Conservation (phyloP, 2,888 invertebrate species). For the Homarus gammarus region DNA sequence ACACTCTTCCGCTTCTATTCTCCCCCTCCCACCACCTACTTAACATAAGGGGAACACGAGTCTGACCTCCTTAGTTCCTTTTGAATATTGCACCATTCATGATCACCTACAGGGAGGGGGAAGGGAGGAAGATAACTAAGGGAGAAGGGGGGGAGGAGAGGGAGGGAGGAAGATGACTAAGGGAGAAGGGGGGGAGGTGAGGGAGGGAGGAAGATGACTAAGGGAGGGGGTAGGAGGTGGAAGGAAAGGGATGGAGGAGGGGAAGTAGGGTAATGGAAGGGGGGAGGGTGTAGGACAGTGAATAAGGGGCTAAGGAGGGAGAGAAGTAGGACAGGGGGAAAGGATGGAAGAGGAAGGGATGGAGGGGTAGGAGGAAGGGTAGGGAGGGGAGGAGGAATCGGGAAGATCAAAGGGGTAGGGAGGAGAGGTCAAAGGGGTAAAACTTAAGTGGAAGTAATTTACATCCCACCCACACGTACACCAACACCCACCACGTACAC, state of each 20-base stretch:
- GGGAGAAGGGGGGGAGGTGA: not conserved
- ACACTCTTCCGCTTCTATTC: too few relatives aligned
- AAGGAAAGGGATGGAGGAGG: not conserved
- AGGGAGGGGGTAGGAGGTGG: not conserved
- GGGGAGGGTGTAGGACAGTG: not conserved
- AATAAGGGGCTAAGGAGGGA: not conserved
- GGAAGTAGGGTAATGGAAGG: not conserved
- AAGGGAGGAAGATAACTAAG: too few relatives aligned
- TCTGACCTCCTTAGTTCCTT: too few relatives aligned
- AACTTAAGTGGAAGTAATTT: too few relatives aligned
- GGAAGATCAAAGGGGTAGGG: not conserved
- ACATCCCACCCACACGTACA: too few relatives aligned
- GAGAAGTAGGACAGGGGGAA: not conserved
- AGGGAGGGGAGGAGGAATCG: conserved; percentile 9
- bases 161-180: not conserved
- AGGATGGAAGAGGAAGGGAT: not conserved
- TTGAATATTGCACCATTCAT: not conserved
- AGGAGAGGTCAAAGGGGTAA: too few relatives aligned
- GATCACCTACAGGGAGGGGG: not conserved
- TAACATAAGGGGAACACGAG: too few relatives aligned
- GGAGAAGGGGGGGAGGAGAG: not conserved
- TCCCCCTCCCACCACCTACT: too few relatives aligned
- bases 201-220: not conserved
- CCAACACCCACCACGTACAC: too few relatives aligned
- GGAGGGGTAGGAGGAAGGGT: not conserved